Evolutionary conservation across 2,113 vertebrate genomes (phyloP), one percentile per base, ranked within the genome.

Genomic region (Poeciliopsis turrubarensis): DNA sequence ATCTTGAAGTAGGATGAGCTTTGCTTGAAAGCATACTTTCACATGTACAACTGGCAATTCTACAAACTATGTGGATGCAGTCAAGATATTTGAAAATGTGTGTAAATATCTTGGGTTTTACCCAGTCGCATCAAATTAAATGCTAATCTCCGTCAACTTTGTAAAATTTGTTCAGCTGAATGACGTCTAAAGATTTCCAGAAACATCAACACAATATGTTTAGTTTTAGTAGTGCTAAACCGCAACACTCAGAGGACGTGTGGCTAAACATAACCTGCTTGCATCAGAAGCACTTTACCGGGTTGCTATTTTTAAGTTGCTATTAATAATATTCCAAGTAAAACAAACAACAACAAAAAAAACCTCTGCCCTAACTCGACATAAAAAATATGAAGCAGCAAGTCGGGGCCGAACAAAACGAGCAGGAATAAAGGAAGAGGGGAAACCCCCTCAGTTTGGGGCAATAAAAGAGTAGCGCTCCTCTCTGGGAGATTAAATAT

Each of bases 401-500:
- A 77, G 68, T 41, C 26, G 27, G 68, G 65, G 73, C 34, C 67
- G 69, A 78, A 44, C 66, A 57, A 64, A 72, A 73, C 74, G 81
- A 73, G 77, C 63, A 63, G 78, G 60, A 62, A 89, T 74, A 30
- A 84, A 86, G 83, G 73, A 86, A 79, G 78, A 87, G 82, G 44
- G 88, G 83, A 74, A 93, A 82, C 87, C 90, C 90, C 84, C 91
- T 90, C 72, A 80, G 89, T 89, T 86, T 83, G 79, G 79, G 79
- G 84, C 82, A 88, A 92, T 92, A 89, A 92, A 91, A 92, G 89
- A 89, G 92, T 92, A 91, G 78, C 87, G 83, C 89, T 87, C 93
- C 93, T 90, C 90, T 92, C 91, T 90, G 91, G 90, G 91, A 94
- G 89, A 93, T 90, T 93, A 92, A 82, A 95, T 94, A 96, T 94